Percentiles rank a stretch among this genome's conserved stretches.
phyloP scores from a whole-genome alignment of 2,888 invertebrate genomes.

The Drosophila eohydei region DNA sequence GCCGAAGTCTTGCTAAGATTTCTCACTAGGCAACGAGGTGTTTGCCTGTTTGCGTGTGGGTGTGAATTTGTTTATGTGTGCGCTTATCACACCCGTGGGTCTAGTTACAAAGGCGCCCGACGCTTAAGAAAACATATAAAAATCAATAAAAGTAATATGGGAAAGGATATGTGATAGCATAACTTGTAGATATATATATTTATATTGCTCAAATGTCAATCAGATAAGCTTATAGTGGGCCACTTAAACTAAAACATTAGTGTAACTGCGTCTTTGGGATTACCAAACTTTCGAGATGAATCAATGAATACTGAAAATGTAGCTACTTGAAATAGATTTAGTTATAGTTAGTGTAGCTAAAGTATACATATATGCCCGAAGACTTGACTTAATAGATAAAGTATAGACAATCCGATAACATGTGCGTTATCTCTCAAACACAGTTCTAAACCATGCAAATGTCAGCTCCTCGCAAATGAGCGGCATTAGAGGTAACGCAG shows the following conservation, averaged over 20 bases:
- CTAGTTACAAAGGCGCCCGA: constrained; percentile 28
- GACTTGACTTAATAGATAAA: too few relatives aligned
- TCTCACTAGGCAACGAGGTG: constrained; percentile 25
- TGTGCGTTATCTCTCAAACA: too few relatives aligned
- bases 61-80: constrained; percentile 51
- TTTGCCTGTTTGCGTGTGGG: constrained; percentile 7
- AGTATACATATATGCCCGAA: too few relatives aligned
- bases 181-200: constrained; percentile 10
- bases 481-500: too few relatives aligned
- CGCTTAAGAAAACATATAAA: constrained; percentile 35
- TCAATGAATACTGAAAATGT: neutral
- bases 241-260: constrained; percentile 7
- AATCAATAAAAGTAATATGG: constrained; percentile 21
- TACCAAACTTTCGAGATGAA: too few relatives aligned
- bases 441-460: too few relatives aligned
- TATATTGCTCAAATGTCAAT: constrained; percentile 19
- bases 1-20: constrained; percentile 39
- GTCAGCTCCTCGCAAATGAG: too few relatives aligned
- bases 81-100: constrained; percentile 57
- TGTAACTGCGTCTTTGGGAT: neutral
- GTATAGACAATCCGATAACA: too few relatives aligned
- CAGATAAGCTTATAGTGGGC: constrained; percentile 13
- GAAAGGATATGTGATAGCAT: constrained; percentile 12
- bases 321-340: neutral
- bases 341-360: too few relatives aligned